Percentiles rank a stretch among this genome's conserved stretches.
These are phyloP conservation scores for Pteruthius melanotis DNA, from an alignment of 2,113 vertebrate species.

Conservation along the genomic window DNA sequence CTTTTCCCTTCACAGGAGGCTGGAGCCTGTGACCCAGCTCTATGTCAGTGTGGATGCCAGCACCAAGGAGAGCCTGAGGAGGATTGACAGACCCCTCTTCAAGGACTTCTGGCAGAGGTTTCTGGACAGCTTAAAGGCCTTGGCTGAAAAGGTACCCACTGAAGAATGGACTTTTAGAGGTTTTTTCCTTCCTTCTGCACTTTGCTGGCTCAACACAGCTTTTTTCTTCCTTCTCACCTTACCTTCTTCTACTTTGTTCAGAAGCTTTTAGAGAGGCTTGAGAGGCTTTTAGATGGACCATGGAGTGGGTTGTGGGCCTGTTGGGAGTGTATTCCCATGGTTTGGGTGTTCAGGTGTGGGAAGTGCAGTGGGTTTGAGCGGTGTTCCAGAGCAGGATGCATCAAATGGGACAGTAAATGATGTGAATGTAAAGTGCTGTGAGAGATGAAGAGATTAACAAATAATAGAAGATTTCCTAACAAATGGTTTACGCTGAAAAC, in stretches of 20 bases:
- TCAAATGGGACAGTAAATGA: background rate
- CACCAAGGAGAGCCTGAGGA: conserved; percentile 90
- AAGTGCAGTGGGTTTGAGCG: background rate
- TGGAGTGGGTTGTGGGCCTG: background rate
- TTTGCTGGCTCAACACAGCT: background rate
- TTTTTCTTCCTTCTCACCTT: background rate
- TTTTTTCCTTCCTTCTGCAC: background rate
- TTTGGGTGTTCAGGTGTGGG: fast-evolving
- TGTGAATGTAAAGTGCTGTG: background rate
- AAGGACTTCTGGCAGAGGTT: conserved; percentile 98
- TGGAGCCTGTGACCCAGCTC: conserved; percentile 91
- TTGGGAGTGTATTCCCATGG: background rate
- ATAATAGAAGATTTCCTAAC: background rate
- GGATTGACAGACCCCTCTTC: conserved; percentile 94
- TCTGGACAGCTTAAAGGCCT: conserved; percentile 87
- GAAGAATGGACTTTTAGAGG: background rate
- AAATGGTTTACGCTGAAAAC: background rate
- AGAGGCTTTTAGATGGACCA: background rate
- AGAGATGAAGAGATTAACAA: background rate
- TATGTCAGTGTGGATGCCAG: conserved; percentile 96
- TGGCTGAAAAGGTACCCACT: conserved; percentile 88
- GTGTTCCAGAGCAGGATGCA: background rate
- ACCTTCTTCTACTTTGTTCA: background rate
- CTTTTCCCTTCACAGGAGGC: conserved; percentile 69
- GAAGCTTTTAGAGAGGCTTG: background rate